phyloP scores from a whole-genome alignment of 2,888 invertebrate species.

The Microctonus hyperodae region DNA sequence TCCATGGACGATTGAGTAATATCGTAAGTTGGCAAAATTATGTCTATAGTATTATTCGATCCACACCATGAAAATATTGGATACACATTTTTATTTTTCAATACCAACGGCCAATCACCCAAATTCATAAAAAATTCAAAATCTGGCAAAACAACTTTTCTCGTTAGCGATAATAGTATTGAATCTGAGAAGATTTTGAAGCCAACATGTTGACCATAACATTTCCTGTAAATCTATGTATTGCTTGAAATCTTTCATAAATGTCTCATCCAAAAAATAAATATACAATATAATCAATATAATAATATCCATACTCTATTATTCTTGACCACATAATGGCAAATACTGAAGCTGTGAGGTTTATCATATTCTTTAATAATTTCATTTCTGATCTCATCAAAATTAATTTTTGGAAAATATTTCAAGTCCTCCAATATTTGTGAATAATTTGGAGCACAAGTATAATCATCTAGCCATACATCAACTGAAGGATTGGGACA shows the following conservation, averaged over 20 bases:
- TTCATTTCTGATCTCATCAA: constrained; percentile 71
- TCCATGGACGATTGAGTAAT: constrained; percentile 90
- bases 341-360: constrained; percentile 84
- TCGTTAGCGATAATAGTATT: constrained; percentile 79
- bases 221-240: constrained; percentile 77
- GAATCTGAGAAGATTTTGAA: constrained; percentile 96
- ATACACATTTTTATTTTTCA: constrained; percentile 64
- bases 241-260: constrained; percentile 12
- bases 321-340: constrained; percentile 85
- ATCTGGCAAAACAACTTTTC: constrained; percentile 85
- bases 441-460: constrained; percentile 70
- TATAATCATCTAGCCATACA: constrained; percentile 73
- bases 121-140: constrained; percentile 90
- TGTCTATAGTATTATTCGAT: constrained; percentile 83
- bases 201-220: constrained; percentile 93
- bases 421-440: constrained; percentile 79
- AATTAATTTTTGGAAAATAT: constrained; percentile 74
- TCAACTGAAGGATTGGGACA: constrained; percentile 75
- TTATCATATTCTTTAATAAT: constrained; percentile 77
- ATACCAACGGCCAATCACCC: constrained; percentile 93
- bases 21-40: constrained; percentile 95
- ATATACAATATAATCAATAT: constrained; percentile 15
- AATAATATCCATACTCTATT: constrained; percentile 66
- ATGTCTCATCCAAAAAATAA: constrained; percentile 1
- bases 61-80: constrained; percentile 98